A percentile compares a stretch with the other conserved stretches of the same genome.
These are phyloP conservation scores for Cheiracanthium punctorium DNA, from an alignment of 2,888 invertebrate genomes.

Conservation along the genomic window DNA sequence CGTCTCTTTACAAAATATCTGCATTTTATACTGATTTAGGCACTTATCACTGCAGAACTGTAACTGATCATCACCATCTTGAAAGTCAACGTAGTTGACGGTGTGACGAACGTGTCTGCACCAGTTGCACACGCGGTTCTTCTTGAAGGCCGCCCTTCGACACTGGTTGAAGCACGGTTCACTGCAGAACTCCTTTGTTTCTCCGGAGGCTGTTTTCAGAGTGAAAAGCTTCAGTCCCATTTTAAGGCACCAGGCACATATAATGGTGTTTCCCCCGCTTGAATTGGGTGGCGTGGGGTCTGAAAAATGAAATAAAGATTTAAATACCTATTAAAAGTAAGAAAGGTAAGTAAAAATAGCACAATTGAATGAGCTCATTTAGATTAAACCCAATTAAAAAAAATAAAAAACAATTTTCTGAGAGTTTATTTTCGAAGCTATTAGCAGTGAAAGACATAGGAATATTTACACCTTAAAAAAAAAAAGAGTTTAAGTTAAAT, in stretches of 20 bases:
- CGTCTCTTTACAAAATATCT: conserved; percentile 94
- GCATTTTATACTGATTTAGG: conserved; percentile 96
- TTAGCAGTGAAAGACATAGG: too few species aligned
- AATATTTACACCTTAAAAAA: too few species aligned
- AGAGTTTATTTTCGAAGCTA: too few species aligned
- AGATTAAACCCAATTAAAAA: too few species aligned
- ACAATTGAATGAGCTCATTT: too few species aligned
- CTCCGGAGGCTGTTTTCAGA: conserved; percentile 74
- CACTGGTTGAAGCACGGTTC: conserved; percentile 94
- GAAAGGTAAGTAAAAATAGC: too few species aligned
- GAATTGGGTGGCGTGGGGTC: conserved; percentile 14
- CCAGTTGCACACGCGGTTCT: conserved; percentile 87
- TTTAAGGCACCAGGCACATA: conserved; percentile 77
- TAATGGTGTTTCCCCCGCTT: conserved; percentile 67
- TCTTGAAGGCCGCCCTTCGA: conserved; percentile 89
- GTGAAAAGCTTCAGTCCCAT: conserved; percentile 75
- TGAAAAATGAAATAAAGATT: conserved; percentile 15
- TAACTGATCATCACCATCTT: conserved; percentile 92
- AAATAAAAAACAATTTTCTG: too few species aligned
- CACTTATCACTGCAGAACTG: conserved; percentile 95
- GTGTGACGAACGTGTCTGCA: conserved; percentile 92
- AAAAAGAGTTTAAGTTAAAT: too few species aligned
- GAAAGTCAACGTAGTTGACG: conserved; percentile 92
- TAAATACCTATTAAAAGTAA: too few species aligned
- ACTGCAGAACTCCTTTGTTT: conserved; percentile 82